A percentile compares a stretch with the other conserved stretches of the same genome.
Conservation (phyloP, 1,140 invertebrate genomes). For the Bicyclus anynana region DNA sequence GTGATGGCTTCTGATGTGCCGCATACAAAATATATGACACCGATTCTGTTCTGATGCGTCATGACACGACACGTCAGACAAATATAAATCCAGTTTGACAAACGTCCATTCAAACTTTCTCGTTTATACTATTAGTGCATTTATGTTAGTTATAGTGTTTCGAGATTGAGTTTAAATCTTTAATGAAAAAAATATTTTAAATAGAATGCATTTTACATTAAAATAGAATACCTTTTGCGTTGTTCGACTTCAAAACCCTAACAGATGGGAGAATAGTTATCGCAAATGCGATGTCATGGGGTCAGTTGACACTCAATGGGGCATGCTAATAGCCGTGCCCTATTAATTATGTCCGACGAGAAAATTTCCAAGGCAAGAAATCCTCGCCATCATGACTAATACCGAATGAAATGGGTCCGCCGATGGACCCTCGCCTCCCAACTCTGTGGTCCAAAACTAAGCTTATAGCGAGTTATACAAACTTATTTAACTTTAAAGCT, state of each 20-base stretch:
- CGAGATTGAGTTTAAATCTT: too few relatives aligned
- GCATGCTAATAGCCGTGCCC: constrained; percentile 57
- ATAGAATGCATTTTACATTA: neutral
- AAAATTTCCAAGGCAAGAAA: constrained; percentile 68
- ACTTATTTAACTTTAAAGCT: too few relatives aligned
- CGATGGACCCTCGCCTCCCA: constrained; percentile 46
- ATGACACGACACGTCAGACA: too few relatives aligned
- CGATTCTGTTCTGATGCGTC: too few relatives aligned
- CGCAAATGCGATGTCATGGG: constrained; percentile 35
- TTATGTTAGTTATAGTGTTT: too few relatives aligned
- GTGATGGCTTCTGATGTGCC: too few relatives aligned
- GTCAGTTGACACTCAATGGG: constrained; percentile 43
- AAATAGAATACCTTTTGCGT: too few relatives aligned
- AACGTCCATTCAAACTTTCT: too few relatives aligned
- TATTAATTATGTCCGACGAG: constrained; percentile 67
- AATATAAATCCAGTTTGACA: too few relatives aligned
- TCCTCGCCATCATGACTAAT: constrained; percentile 62
- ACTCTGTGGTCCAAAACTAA: constrained; percentile 17
- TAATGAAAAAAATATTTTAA: too few relatives aligned
- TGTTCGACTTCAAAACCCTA: constrained; percentile 10
- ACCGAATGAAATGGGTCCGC: constrained; percentile 68
- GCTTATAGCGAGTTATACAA: neutral
- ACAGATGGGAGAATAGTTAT: constrained; percentile 38
- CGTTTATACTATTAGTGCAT: too few relatives aligned
- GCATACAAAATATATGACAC: too few relatives aligned